These are phyloP conservation scores for Agrotis exclamationis DNA, from an alignment of 2,888 invertebrate genomes.

Conservation along the genomic window DNA sequence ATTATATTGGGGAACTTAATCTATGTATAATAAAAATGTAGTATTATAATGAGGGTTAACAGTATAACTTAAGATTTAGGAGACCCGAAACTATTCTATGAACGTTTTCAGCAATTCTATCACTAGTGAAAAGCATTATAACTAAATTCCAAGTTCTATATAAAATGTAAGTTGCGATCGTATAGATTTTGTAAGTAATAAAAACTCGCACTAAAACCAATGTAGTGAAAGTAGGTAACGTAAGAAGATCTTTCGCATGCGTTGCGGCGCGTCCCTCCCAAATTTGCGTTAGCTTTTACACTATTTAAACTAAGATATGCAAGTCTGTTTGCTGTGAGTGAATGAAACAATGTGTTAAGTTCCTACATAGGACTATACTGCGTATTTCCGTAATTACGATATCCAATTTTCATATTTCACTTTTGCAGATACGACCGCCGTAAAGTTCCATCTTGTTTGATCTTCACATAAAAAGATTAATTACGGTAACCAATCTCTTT, in stretches of 20 bases:
- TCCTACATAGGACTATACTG: background rate
- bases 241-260: background rate
- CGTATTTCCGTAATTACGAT: background rate
- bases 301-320: conserved; percentile 38
- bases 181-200: conserved; percentile 1
- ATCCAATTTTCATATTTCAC: background rate
- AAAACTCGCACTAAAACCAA: background rate
- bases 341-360: background rate
- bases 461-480: background rate
- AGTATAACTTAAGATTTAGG: background rate
- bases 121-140: background rate
- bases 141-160: background rate
- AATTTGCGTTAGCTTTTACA: conserved; percentile 8
- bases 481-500: background rate
- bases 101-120: background rate
- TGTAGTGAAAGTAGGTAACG: background rate
- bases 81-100: background rate
- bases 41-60: background rate
- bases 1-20: background rate
- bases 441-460: background rate
- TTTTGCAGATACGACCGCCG: background rate
- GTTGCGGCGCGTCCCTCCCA: background rate
- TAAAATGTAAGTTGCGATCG: background rate
- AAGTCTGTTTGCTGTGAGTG: conserved; percentile 35
- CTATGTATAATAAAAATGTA: background rate